Conservation (phyloP, 1,140 invertebrate genomes). For the Druon quercuslanigerum region DNA sequence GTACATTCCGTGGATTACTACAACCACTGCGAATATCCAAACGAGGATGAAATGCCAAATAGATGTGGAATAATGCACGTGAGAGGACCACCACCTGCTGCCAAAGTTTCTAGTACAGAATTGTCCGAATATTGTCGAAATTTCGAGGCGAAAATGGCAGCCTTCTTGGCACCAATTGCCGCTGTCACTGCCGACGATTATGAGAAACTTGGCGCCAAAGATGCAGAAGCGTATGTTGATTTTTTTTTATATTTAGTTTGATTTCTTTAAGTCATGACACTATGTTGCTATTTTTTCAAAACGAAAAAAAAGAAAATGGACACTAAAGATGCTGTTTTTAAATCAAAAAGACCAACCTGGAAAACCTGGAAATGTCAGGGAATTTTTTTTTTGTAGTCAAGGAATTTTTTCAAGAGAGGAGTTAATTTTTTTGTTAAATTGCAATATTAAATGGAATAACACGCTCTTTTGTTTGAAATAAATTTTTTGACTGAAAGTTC, state of each 20-base stretch:
- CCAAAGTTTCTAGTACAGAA: slow-evolving; percentile 80
- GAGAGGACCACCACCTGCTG: slow-evolving; percentile 88
- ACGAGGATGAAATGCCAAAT: slow-evolving; percentile 99
- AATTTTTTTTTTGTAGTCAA: too few relatives aligned
- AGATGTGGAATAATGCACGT: slow-evolving; percentile 99
- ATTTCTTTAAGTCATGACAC: too few relatives aligned
- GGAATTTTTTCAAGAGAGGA: too few relatives aligned
- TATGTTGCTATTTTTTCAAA: too few relatives aligned
- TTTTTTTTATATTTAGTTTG: background rate
- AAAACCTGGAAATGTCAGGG: too few relatives aligned
- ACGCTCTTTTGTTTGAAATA: too few relatives aligned
- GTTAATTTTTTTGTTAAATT: too few relatives aligned
- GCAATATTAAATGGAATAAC: too few relatives aligned
- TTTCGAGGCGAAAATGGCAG: slow-evolving; percentile 89
- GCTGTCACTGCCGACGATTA: slow-evolving; percentile 86
- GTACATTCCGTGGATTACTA: slow-evolving; percentile 99
- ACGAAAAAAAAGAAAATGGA: too few relatives aligned
- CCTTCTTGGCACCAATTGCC: slow-evolving; percentile 86
- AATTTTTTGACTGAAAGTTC: too few relatives aligned
- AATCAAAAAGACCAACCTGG: too few relatives aligned
- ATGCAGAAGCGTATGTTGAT: slow-evolving; percentile 82
- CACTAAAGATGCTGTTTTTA: too few relatives aligned
- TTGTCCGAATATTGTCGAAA: slow-evolving; percentile 70
- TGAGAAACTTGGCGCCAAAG: slow-evolving; percentile 90
- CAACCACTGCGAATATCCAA: slow-evolving; percentile 98